Percentiles rank a stretch among this genome's conserved stretches.
phyloP scores from a whole-genome alignment of 1,140 invertebrate genomes.

The Atta cephalotes region DNA sequence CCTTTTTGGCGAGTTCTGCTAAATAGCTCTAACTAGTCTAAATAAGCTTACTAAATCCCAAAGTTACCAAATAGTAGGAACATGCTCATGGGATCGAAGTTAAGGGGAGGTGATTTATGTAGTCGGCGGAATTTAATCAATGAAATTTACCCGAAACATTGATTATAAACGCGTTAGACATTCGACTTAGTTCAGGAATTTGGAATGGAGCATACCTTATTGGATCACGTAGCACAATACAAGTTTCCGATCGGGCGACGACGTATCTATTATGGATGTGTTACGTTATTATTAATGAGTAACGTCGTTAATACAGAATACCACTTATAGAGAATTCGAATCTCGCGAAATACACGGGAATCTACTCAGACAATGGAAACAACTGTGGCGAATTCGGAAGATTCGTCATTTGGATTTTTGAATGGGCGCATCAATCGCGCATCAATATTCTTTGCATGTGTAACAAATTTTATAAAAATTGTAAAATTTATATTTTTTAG shows the following conservation, averaged over 20 bases:
- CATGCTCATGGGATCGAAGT: constrained; percentile 23
- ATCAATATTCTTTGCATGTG: neutral
- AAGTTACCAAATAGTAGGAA: constrained; percentile 50
- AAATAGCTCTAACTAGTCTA: neutral
- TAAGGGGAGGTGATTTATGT: constrained; percentile 51
- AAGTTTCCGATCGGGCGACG: constrained; percentile 51
- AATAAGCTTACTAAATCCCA: constrained; percentile 24
- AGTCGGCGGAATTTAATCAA: constrained; percentile 63
- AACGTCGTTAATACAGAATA: constrained; percentile 49
- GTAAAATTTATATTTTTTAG: neutral
- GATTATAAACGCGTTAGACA: constrained; percentile 57
- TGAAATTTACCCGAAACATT: constrained; percentile 54
- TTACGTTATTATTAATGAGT: constrained; percentile 60
- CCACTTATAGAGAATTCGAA: constrained; percentile 53
- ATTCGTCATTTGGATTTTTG: constrained; percentile 39
- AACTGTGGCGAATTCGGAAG: constrained; percentile 14
- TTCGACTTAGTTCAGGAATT: constrained; percentile 62
- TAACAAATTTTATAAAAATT: constrained; percentile 1
- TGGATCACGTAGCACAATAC: constrained; percentile 49
- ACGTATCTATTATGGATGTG: constrained; percentile 54
- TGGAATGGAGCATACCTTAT: constrained; percentile 42
- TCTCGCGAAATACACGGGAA: constrained; percentile 50
- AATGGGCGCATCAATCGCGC: constrained; percentile 17
- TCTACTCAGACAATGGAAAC: constrained; percentile 46
- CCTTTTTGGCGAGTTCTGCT: neutral